Base-by-base conservation (phyloP, 2,113 vertebrate species). In the Syrrhaptes paradoxus region DNA sequence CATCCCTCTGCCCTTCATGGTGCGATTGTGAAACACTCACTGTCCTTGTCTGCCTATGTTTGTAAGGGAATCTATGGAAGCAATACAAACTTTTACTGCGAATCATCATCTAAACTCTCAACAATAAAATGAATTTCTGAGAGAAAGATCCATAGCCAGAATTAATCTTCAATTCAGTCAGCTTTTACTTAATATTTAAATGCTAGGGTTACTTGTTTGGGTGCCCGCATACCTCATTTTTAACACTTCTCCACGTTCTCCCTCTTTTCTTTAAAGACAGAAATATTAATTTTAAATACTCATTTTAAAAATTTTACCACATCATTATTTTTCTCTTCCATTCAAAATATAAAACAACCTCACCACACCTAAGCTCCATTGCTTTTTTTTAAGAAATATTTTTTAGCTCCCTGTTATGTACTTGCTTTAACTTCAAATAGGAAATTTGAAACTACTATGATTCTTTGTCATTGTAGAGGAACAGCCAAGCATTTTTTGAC, bases 11-110 rank as follows among this genome's bases (percentile, higher is more conserved):
- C 19, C 61, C 21, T 14, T 26, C 48, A 11, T 0, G 0, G 7
- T 5, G 45, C 0, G 0, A 5, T 6, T n/a, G n/a, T 4, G 13
- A 54, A 10, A 4, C 3, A 2, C 12, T 49, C 15, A 4, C 5
- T 29, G 46, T 7, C 43, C 26, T 22, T 6, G 6, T 0, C 26
- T 26, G 18, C 4, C 26, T 17, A 7, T 52, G 55, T 51, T 34
- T 3, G 1, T 4, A 21, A 13, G 11, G 14, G 4, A 4, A 8
- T 6, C 16, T 34, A 6, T 5, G 13, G 13, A 36, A 54, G 8
- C 14, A 74, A 22, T 6, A 7, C 17, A 26, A 6, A 8, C 9
- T 52, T 46, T 43, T n/a, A 28, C 18, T 14, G 18, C 18, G 13
- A 32, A 57, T 31, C 13, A 21, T 21, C 26, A 49, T 10, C 58